Base-by-base conservation (phyloP, 53 echinoderm and acorn worm genomes). In the Actinopyga echinites region DNA sequence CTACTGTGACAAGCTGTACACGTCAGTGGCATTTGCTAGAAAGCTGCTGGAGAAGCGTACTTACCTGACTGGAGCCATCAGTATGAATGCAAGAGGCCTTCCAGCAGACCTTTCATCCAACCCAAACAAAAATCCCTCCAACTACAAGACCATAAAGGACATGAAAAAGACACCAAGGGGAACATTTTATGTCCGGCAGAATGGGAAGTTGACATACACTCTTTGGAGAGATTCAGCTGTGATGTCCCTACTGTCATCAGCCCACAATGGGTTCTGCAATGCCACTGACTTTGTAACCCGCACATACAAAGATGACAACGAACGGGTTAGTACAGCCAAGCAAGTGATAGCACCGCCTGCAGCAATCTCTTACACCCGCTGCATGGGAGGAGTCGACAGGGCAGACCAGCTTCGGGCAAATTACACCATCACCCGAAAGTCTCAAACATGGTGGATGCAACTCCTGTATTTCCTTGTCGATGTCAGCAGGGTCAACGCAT, bases 341-440 rank as follows among this genome's bases (percentile, higher is more conserved):
- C n/a, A 58, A 26, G 59, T 58, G 26, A n/a, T 4, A 9, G 59
- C 10, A n/a, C 59, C 59, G 5, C 59, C 59, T 23, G n/a, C 59
- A 5, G 59, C 59, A n/a, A 9, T 58, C 10, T n/a, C 22, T 5
- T 58, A 58, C 10, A 58, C n/a, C 59, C 4, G 26, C 5, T 26
- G 26, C 36, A 86, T 86, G 80, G n/a, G n/a, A n/a, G 84, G 82
- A 12, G 87, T 87, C 2, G 87, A 82, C 81, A 66, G 82, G 28
- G 82, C 64, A 1, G 87, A 87, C 44, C 87, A 87, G 52, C 81
- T 87, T 2, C 34, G 87, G 9, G 49, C 87, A 2, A 80, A 87
- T 44, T 54, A 87, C 82, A 69, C 82, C 58, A 57, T 69, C 40
- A 31, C 82, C 20, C 30, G 82, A 34, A 81, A 87, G 32, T 53